A percentile compares a stretch with the other conserved stretches of the same genome.
Conservation (phyloP, 2,888 invertebrate species). For the Dicyrtomina minuta region DNA sequence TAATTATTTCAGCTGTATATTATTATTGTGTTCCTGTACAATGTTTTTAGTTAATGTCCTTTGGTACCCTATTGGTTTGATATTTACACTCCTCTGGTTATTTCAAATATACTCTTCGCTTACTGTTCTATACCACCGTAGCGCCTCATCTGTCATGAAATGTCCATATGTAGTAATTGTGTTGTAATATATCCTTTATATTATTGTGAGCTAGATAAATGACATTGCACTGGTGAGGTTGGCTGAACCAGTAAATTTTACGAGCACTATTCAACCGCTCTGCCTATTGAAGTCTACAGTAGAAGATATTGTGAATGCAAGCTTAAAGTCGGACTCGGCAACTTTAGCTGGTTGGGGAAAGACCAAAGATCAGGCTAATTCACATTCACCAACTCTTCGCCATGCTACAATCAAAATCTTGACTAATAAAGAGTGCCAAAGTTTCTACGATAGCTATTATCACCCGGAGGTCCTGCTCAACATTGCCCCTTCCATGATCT, state of each 20-base stretch:
- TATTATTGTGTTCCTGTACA: too few relatives aligned
- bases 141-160: too few relatives aligned
- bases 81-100: too few relatives aligned
- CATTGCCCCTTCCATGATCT: slow-evolving; percentile 64
- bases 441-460: slow-evolving; percentile 25
- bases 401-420: slow-evolving; percentile 78
- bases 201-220: slow-evolving; percentile 79
- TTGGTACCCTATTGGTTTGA: too few relatives aligned
- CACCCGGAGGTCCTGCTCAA: slow-evolving; percentile 33
- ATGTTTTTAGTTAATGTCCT: too few relatives aligned
- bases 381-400: slow-evolving; percentile 34
- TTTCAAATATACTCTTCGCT: too few relatives aligned
- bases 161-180: background rate
- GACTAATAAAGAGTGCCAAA: slow-evolving; percentile 74
- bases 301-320: slow-evolving; percentile 4
- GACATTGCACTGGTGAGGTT: slow-evolving; percentile 79
- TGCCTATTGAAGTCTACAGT: slow-evolving; percentile 71
- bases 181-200: background rate
- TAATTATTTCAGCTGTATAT: too few relatives aligned
- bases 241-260: slow-evolving; percentile 66
- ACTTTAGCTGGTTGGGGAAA: slow-evolving; percentile 90
- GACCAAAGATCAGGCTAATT: too few relatives aligned
- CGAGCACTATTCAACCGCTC: slow-evolving; percentile 63
- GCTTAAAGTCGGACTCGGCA: slow-evolving; percentile 60
- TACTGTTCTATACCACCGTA: too few relatives aligned